A percentile compares a stretch with the other conserved stretches of the same genome.
These are phyloP conservation scores for Leptopilina clavipes DNA, from an alignment of 1,140 invertebrate species.

Conservation along the genomic window DNA sequence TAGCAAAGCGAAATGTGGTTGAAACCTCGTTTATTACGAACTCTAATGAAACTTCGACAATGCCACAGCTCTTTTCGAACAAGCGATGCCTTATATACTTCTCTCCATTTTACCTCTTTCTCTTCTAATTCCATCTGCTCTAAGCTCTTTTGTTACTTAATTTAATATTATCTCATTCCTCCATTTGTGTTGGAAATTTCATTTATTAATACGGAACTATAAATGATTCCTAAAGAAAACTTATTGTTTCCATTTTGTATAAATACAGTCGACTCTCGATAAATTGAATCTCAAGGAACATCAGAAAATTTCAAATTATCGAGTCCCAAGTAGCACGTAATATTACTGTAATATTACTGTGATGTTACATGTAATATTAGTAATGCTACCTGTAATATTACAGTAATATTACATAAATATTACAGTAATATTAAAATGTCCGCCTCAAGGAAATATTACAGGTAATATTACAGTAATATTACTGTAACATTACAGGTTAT, in stretches of 20 bases:
- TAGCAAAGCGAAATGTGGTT: conserved; percentile 47
- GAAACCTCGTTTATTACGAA: conserved; percentile 37
- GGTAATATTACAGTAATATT: too few species aligned
- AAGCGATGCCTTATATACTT: conserved; percentile 28
- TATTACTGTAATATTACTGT: too few species aligned
- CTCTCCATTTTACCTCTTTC: conserved; percentile 33
- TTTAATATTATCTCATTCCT: conserved; percentile 11
- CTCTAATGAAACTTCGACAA: background rate
- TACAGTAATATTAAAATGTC: too few species aligned
- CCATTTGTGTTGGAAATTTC: background rate
- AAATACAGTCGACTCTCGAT: too few species aligned
- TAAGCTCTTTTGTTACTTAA: conserved; percentile 36
- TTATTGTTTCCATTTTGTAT: background rate
- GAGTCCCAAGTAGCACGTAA: too few species aligned
- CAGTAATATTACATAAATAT: too few species aligned
- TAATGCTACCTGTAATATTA: too few species aligned
- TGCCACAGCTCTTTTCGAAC: background rate
- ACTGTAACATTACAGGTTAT: too few species aligned
- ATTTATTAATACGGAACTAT: conserved; percentile 8
- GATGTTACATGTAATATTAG: too few species aligned
- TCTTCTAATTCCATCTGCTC: conserved; percentile 32
- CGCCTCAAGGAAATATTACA: too few species aligned
- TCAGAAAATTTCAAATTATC: too few species aligned
- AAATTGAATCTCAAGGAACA: too few species aligned
- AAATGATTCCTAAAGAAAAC: background rate